Evolutionary conservation across 2,797 vertebrate species (phyloP).

Genomic region (Thaleichthys pacificus): DNA sequence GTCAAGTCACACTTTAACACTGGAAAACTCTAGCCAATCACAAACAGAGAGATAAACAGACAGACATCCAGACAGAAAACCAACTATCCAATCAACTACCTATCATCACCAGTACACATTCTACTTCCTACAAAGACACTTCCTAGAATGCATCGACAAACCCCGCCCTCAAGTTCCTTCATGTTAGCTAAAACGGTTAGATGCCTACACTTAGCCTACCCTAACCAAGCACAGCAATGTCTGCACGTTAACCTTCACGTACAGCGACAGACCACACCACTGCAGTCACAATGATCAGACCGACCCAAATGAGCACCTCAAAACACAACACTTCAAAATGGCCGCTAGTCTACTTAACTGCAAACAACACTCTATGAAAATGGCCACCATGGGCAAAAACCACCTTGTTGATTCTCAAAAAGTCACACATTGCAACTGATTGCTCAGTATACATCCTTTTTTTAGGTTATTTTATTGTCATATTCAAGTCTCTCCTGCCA

Average conservation of each 20-base stretch:
- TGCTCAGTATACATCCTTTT: conserved; percentile 34
- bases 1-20: too few species aligned
- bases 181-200: conserved; percentile 2
- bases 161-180: not conserved
- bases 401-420: not conserved
- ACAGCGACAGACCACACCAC: conserved; percentile 15
- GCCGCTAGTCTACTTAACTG: conserved; percentile 30
- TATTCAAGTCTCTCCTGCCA: conserved; percentile 31
- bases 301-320: not conserved
- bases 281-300: conserved; percentile 11
- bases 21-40: too few species aligned
- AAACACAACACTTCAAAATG: conserved; percentile 36
- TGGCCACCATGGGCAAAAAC: not conserved
- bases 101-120: not conserved
- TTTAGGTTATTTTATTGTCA: not conserved
- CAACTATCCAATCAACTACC: not conserved
- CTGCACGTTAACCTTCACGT: conserved; percentile 6
- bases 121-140: not conserved
- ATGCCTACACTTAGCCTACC: conserved; percentile 3
- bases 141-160: not conserved
- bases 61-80: not conserved
- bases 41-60: too few species aligned
- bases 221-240: conserved; percentile 17
- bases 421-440: conserved; percentile 28
- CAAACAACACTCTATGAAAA: conserved; percentile 17